A percentile compares a stretch with the other conserved stretches of the same genome.
Conservation (phyloP, 2,797 vertebrate species). For the Enteromius unitaeniatus region DNA sequence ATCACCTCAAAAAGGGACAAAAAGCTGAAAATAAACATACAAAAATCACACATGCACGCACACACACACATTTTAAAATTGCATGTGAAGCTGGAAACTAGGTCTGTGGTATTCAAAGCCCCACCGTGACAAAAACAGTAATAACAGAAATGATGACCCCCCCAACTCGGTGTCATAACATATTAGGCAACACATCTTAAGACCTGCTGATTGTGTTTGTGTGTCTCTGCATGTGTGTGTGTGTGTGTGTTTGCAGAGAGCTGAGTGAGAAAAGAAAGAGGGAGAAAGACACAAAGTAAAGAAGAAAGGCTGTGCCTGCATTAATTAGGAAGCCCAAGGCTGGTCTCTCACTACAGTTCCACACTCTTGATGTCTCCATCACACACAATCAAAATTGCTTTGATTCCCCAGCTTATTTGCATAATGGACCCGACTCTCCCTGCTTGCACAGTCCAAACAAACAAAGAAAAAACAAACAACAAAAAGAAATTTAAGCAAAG, state of each 20-base stretch:
- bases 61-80: neutral
- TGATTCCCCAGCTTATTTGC: conserved; percentile 43
- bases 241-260: conserved; percentile 47
- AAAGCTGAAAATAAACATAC: neutral
- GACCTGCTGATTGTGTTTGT: conserved; percentile 51
- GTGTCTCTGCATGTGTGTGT: conserved; percentile 53
- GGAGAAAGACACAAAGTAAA: neutral
- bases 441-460: conserved; percentile 10
- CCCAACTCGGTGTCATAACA: conserved; percentile 29
- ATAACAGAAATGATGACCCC: conserved; percentile 33
- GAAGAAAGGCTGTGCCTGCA: conserved; percentile 5
- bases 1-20: conserved; percentile 1
- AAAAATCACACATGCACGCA: neutral
- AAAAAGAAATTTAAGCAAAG: conserved; percentile 30
- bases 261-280: neutral
- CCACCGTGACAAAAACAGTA: conserved; percentile 11
- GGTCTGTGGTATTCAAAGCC: conserved; percentile 18
- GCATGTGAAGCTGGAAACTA: neutral
- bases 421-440: conserved; percentile 25
- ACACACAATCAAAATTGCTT: conserved; percentile 40
- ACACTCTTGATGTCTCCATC: conserved; percentile 40
- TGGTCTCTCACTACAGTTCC: conserved; percentile 22
- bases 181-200: conserved; percentile 22
- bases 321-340: conserved; percentile 38
- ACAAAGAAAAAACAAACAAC: conserved; percentile 23